These are phyloP conservation scores for Cephus rjabovi DNA, from an alignment of 2,888 invertebrate genomes.

Conservation along the genomic window DNA sequence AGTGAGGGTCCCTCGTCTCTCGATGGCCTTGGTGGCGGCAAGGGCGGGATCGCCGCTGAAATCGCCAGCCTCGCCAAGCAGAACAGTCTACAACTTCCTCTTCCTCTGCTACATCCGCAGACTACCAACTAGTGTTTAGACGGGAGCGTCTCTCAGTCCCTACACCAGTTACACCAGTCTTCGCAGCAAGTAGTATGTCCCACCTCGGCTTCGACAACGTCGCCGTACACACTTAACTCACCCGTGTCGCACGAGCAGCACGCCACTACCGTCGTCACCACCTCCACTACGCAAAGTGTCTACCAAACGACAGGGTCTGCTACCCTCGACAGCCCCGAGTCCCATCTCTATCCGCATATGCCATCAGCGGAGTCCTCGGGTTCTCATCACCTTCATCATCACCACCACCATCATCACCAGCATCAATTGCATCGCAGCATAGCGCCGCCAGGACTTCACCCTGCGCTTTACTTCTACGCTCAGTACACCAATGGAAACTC, in stretches of 20 bases:
- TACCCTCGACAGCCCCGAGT: constrained; percentile 28
- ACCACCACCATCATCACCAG: constrained; percentile 44
- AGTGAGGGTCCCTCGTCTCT: constrained; percentile 63
- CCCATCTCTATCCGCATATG: constrained; percentile 50
- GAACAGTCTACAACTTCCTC: constrained; percentile 64
- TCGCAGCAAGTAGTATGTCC: constrained; percentile 56
- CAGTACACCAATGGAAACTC: constrained; percentile 61
- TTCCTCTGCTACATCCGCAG: constrained; percentile 64
- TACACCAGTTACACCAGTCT: constrained; percentile 34
- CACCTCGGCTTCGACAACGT: constrained; percentile 49
- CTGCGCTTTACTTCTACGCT: constrained; percentile 63
- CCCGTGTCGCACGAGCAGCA: constrained; percentile 37
- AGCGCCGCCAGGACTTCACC: constrained; percentile 60
- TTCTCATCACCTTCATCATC: constrained; percentile 33
- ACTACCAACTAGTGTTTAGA: constrained; percentile 66
- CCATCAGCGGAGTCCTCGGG: constrained; percentile 41
- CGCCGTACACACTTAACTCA: constrained; percentile 52
- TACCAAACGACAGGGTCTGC: constrained; percentile 54
- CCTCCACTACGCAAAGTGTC: constrained; percentile 55
- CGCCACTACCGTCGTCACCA: constrained; percentile 17
- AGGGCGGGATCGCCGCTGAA: constrained; percentile 58
- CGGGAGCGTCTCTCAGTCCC: constrained; percentile 54
- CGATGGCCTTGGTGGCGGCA: constrained; percentile 53
- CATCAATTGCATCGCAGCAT: constrained; percentile 49
- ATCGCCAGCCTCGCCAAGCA: constrained; percentile 62